Conservation (phyloP, 2,797 vertebrate genomes). For the Esox lucius region DNA sequence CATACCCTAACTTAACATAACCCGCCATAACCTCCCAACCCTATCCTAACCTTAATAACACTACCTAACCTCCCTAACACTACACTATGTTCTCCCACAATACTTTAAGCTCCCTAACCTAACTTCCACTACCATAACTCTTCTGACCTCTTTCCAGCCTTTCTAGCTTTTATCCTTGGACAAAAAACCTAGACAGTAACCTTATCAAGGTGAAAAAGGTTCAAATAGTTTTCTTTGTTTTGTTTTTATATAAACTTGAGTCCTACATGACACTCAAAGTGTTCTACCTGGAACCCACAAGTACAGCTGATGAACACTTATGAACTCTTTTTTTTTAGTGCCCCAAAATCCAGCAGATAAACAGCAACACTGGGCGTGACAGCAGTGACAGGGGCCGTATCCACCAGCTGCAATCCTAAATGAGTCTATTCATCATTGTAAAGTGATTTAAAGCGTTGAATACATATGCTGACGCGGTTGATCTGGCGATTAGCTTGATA, state of each 20-base stretch:
- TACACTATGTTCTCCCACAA: background rate
- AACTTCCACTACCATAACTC: background rate
- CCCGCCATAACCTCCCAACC: background rate
- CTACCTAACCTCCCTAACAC: background rate
- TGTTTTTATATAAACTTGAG: no score
- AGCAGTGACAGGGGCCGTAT: constrained; percentile 30
- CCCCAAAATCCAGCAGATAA: constrained; percentile 1
- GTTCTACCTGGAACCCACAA: no score
- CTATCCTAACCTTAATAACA: background rate
- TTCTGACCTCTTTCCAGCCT: background rate
- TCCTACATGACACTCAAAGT: no score
- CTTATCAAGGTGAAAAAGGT: no score
- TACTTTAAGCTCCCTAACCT: background rate
- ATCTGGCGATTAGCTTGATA: constrained; percentile 63
- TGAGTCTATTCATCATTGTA: constrained; percentile 69
- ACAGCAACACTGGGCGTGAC: constrained; percentile 37
- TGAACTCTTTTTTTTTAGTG: no score
- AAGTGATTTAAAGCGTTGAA: constrained; percentile 66
- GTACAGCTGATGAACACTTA: no score
- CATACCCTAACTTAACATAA: background rate
- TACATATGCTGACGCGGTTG: constrained; percentile 61
- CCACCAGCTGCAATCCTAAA: constrained; percentile 62
- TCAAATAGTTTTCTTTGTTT: no score
- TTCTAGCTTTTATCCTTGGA: no score
- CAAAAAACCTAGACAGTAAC: no score